Evolutionary conservation across 2,888 invertebrate species (phyloP).

Genomic region (Ectobius pallidus): DNA sequence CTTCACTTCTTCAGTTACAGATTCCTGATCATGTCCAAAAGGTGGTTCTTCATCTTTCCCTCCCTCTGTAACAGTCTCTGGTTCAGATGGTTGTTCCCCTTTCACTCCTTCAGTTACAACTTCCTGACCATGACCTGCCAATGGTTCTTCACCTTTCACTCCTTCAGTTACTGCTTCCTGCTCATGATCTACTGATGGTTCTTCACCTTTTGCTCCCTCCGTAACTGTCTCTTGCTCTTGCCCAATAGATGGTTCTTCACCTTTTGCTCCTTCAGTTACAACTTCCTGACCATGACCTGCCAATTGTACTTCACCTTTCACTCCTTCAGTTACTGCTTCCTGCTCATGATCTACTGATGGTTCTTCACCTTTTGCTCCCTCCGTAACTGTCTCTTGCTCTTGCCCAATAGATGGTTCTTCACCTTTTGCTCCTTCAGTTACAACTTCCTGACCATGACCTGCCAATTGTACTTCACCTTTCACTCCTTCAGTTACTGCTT

Average conservation of each 20-base stretch:
- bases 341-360: conserved; percentile 26
- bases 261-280: conserved; percentile 24
- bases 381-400: conserved; percentile 12
- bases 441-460: conserved; percentile 29
- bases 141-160: conserved; percentile 6
- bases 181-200: background rate
- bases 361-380: conserved; percentile 29
- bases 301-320: conserved; percentile 21
- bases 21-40: background rate
- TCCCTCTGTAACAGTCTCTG: conserved; percentile 35
- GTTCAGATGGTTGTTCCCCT: conserved; percentile 17
- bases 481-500: conserved; percentile 10
- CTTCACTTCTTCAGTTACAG: conserved; percentile 16
- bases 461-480: conserved; percentile 30
- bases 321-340: conserved; percentile 21
- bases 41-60: conserved; percentile 19
- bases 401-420: conserved; percentile 22
- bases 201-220: conserved; percentile 9
- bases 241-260: conserved; percentile 29
- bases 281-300: conserved; percentile 33
- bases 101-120: conserved; percentile 5
- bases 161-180: conserved; percentile 22
- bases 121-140: conserved; percentile 5
- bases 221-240: conserved; percentile 34
- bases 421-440: conserved; percentile 21